These are phyloP conservation scores for Adineta ricciae DNA, from an alignment of 2,888 invertebrate genomes.

Conservation along the genomic window DNA sequence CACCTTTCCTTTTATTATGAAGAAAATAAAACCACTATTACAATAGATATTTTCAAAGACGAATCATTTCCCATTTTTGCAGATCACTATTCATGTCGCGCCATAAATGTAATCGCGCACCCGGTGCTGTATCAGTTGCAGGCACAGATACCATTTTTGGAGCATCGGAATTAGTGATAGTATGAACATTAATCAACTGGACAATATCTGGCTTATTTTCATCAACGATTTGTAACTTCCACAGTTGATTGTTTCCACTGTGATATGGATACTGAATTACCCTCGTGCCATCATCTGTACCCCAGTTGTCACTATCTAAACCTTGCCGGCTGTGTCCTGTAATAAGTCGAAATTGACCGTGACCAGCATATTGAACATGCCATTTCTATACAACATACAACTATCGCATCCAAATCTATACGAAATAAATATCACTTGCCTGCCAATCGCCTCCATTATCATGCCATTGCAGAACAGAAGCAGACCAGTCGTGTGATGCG, in stretches of 20 bases:
- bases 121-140: not conserved
- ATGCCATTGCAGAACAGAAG: not conserved
- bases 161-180: not conserved
- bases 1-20: too few species aligned
- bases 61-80: conserved; percentile 18
- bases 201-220: not conserved
- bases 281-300: not conserved
- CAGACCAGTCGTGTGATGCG: too few species aligned
- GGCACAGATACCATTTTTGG: not conserved
- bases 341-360: not conserved
- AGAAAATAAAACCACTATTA: too few species aligned
- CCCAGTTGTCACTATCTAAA: not conserved
- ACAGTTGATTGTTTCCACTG: not conserved
- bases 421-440: not conserved
- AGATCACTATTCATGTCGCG: too few species aligned
- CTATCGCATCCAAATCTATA: too few species aligned
- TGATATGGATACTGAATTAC: not conserved
- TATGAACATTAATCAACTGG: not conserved
- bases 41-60: too few species aligned
- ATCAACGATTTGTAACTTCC: not conserved
- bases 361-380: too few species aligned
- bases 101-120: not conserved
- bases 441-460: not conserved
- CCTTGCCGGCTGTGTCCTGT: not conserved
- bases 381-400: too few species aligned